Conservation (phyloP, 2,797 vertebrate genomes). For the Sparidentex hasta region DNA sequence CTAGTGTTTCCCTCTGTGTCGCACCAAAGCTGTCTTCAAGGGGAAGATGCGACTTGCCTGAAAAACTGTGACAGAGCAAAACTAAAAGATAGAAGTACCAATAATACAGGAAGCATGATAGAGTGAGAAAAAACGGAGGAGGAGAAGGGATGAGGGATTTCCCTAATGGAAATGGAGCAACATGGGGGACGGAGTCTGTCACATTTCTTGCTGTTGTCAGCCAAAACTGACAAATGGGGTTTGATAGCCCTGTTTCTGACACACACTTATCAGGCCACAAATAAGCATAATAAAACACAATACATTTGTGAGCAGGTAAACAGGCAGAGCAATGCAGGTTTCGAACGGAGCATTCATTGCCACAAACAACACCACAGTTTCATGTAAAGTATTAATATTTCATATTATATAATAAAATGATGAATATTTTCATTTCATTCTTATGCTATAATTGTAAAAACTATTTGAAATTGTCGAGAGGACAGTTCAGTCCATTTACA, state of each 20-base stretch:
- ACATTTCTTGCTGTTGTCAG: conserved; percentile 28
- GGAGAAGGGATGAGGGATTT: conserved; percentile 37
- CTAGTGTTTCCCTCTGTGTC: conserved; percentile 4
- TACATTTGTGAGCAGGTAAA: not conserved
- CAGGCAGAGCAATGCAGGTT: not conserved
- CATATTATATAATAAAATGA: not conserved
- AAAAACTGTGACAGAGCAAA: conserved; percentile 34
- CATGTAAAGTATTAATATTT: not conserved
- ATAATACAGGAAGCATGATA: conserved; percentile 15
- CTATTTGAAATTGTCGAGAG: no score
- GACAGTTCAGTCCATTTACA: no score
- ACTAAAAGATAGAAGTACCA: conserved; percentile 43
- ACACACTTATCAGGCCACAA: conserved; percentile 14
- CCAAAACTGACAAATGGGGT: conserved; percentile 38
- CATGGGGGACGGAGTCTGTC: conserved; percentile 19
- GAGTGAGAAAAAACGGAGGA: conserved; percentile 20
- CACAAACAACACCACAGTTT: not conserved
- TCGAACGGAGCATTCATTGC: not conserved
- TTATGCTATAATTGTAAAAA: not conserved
- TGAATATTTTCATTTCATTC: not conserved
- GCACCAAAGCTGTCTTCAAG: conserved; percentile 24
- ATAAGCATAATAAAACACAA: not conserved
- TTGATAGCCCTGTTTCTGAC: conserved; percentile 19
- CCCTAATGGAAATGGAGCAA: conserved; percentile 53
- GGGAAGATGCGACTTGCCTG: conserved; percentile 17